A percentile compares a stretch with the other conserved stretches of the same genome.
Conservation (phyloP, 1,140 invertebrate genomes). For the Drosophila rhopaloa region DNA sequence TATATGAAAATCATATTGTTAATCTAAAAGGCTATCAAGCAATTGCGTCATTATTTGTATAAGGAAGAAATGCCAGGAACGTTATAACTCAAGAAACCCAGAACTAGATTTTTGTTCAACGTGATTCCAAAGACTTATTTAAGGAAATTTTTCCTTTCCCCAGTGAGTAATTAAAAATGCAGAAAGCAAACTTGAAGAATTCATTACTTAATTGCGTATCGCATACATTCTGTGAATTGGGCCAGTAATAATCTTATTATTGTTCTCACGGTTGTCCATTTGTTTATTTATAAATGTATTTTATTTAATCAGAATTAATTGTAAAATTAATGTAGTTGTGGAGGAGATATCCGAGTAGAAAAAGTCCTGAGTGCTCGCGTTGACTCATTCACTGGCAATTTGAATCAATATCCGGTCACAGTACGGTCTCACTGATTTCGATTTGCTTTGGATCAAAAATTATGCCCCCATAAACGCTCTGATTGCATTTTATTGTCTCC, state of each 20-base stretch:
- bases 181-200: slow-evolving; percentile 1
- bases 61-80: neutral
- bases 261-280: slow-evolving; percentile 7
- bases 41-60: too few species aligned
- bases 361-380: neutral
- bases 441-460: slow-evolving; percentile 25
- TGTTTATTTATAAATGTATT: slow-evolving; percentile 4
- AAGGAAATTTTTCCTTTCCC: neutral
- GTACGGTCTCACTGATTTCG: slow-evolving; percentile 16
- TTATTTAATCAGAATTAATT: slow-evolving; percentile 14
- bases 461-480: slow-evolving; percentile 43
- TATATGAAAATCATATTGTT: neutral
- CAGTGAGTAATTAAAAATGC: neutral
- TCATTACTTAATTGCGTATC: slow-evolving; percentile 16
- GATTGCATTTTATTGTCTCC: slow-evolving; percentile 55
- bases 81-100: slow-evolving; percentile 2
- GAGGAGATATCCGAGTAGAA: neutral
- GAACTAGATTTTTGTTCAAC: slow-evolving; percentile 6
- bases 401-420: neutral
- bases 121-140: neutral
- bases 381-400: slow-evolving; percentile 13
- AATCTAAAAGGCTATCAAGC: too few species aligned
- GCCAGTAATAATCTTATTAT: slow-evolving; percentile 17
- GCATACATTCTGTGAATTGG: slow-evolving; percentile 27
- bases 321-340: neutral